Percentiles rank a stretch among this genome's conserved stretches.
Conservation (phyloP, 2,113 vertebrate species). For the Channa maculata region DNA sequence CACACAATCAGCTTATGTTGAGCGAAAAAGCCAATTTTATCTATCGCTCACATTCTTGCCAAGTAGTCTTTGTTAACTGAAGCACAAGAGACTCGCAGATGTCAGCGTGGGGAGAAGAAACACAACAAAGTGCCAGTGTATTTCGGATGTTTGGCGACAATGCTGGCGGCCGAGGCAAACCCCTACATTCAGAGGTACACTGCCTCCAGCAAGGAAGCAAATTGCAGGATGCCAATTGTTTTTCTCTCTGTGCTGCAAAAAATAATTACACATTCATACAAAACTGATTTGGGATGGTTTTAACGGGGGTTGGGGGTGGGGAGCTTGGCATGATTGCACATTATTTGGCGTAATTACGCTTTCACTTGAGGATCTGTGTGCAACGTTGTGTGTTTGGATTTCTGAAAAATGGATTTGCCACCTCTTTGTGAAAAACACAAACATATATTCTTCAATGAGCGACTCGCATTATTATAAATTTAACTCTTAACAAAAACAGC, state of each 20-base stretch:
- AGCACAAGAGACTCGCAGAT: slow-evolving; percentile 37
- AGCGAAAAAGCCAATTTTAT: slow-evolving; percentile 28
- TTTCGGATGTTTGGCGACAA: slow-evolving; percentile 39
- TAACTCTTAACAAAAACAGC: not conserved
- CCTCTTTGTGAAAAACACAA: slow-evolving; percentile 44
- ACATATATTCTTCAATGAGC: slow-evolving; percentile 28
- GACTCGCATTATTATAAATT: slow-evolving; percentile 30
- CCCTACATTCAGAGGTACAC: slow-evolving; percentile 28
- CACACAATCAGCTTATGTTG: slow-evolving; percentile 1
- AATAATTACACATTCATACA: slow-evolving; percentile 73
- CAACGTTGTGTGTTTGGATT: slow-evolving; percentile 41
- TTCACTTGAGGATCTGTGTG: slow-evolving; percentile 59
- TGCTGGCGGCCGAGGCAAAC: slow-evolving; percentile 32
- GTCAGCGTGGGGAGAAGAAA: slow-evolving; percentile 29
- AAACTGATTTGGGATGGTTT: slow-evolving; percentile 64
- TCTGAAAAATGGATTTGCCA: slow-evolving; percentile 54
- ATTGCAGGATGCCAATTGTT: slow-evolving; percentile 61
- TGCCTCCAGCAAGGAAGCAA: slow-evolving; percentile 42
- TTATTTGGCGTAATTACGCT: slow-evolving; percentile 70
- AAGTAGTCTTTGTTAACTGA: slow-evolving; percentile 18
- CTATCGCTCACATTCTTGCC: slow-evolving; percentile 24
- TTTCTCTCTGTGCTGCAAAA: slow-evolving; percentile 28
- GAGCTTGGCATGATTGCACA: slow-evolving; percentile 58
- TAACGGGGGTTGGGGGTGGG: slow-evolving; percentile 11
- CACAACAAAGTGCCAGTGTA: slow-evolving; percentile 19